phyloP scores from a whole-genome alignment of 2,797 vertebrate genomes.

The Myripristis jacobus region DNA sequence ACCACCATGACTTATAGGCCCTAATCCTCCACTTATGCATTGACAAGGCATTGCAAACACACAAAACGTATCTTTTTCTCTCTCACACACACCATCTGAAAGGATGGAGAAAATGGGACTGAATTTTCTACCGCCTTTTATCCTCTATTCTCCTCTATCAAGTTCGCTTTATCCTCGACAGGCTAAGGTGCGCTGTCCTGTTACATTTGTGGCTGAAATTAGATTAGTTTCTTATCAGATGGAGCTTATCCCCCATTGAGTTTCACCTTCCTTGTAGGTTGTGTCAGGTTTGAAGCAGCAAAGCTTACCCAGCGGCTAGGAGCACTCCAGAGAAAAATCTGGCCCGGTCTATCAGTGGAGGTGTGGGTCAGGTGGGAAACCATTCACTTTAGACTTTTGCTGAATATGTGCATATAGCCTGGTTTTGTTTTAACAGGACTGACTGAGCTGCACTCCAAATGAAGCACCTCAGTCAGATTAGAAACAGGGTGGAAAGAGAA shows the following conservation, averaged over 20 bases:
- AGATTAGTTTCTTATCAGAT: conserved; percentile 75
- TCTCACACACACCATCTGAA: conserved; percentile 43
- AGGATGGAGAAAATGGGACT: conserved; percentile 47
- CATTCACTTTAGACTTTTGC: neutral
- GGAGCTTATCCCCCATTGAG: conserved; percentile 29
- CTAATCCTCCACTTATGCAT: conserved; percentile 71
- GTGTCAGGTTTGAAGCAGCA: conserved; percentile 23
- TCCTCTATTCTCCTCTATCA: conserved; percentile 44
- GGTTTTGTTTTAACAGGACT: conserved; percentile 5
- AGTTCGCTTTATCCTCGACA: conserved; percentile 41
- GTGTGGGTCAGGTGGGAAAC: conserved; percentile 13
- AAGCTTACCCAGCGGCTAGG: conserved; percentile 12
- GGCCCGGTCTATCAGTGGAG: neutral
- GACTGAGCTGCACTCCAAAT: conserved; percentile 7
- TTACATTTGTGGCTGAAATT: conserved; percentile 59
- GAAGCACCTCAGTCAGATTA: conserved; percentile 21
- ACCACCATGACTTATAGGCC: conserved; percentile 59
- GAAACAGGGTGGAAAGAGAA: neutral
- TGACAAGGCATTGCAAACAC: conserved; percentile 56
- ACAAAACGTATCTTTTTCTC: conserved; percentile 49
- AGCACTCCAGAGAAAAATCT: conserved; percentile 16
- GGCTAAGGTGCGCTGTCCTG: conserved; percentile 37
- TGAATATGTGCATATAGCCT: conserved; percentile 13
- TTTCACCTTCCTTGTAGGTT: conserved; percentile 35
- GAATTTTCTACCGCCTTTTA: conserved; percentile 54